Percentiles rank a stretch among this genome's conserved stretches.
Conservation (phyloP, 1,140 invertebrate genomes). For the Elysia chlorotica region DNA sequence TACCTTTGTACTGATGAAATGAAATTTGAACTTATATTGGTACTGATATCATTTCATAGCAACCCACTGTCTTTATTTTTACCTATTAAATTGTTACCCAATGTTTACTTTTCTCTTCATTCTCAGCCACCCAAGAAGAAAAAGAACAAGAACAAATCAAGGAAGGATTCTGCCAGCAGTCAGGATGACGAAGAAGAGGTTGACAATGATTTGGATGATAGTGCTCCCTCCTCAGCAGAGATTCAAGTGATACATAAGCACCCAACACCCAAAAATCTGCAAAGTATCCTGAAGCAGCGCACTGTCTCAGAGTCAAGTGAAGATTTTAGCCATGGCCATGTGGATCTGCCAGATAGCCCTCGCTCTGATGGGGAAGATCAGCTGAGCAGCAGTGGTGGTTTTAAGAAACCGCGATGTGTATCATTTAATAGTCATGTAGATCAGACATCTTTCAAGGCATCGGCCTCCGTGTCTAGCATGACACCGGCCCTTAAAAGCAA, state of each 20-base stretch:
- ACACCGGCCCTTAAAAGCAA: slow-evolving; percentile 55
- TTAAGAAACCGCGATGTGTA: slow-evolving; percentile 44
- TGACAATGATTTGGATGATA: slow-evolving; percentile 32
- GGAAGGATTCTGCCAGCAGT: not conserved
- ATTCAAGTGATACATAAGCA: slow-evolving; percentile 53
- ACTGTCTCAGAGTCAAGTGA: slow-evolving; percentile 61
- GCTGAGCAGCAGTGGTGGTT: slow-evolving; percentile 8
- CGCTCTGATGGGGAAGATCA: slow-evolving; percentile 35
- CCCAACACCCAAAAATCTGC: slow-evolving; percentile 43
- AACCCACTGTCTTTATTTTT: no score
- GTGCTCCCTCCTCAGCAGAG: slow-evolving; percentile 39
- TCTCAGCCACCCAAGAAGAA: slow-evolving; percentile 7
- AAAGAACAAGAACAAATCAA: slow-evolving; percentile 1
- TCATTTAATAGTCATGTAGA: slow-evolving; percentile 58
- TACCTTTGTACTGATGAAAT: no score
- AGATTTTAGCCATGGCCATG: slow-evolving; percentile 35
- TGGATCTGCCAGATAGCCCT: slow-evolving; percentile 25
- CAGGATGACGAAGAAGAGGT: slow-evolving; percentile 21
- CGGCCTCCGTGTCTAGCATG: slow-evolving; percentile 51
- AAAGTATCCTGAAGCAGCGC: slow-evolving; percentile 58
- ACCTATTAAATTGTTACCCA: no score
- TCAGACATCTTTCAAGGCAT: slow-evolving; percentile 48
- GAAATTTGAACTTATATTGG: no score
- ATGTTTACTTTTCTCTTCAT: not conserved
- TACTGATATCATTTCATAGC: no score